Conservation (phyloP, 92 coral and sea anemone species). For the Anthopleura xanthogrammica region DNA sequence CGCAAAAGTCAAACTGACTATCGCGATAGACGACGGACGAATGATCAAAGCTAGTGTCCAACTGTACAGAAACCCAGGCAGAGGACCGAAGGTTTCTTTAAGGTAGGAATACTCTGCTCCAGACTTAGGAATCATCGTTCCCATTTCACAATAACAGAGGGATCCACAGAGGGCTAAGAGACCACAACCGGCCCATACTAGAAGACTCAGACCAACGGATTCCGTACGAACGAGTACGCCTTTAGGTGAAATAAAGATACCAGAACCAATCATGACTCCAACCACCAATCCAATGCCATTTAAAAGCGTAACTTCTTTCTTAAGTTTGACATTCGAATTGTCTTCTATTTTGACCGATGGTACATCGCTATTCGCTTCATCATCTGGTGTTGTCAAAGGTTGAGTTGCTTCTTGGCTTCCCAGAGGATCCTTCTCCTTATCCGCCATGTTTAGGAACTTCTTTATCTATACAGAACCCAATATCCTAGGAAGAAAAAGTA, state of each 20-base stretch:
- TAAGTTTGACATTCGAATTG: slow-evolving; percentile 47
- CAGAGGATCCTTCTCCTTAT: slow-evolving; percentile 14
- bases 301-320: slow-evolving; percentile 80
- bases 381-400: slow-evolving; percentile 65
- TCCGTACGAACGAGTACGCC: slow-evolving; percentile 78
- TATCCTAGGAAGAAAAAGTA: not conserved
- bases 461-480: not conserved
- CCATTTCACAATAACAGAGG: slow-evolving; percentile 94
- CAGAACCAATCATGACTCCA: slow-evolving; percentile 97
- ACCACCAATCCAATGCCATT: slow-evolving; percentile 92
- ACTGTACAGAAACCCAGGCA: slow-evolving; percentile 93
- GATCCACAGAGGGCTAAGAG: slow-evolving; percentile 88
- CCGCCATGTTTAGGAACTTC: slow-evolving; percentile 21
- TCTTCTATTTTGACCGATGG: slow-evolving; percentile 47
- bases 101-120: slow-evolving; percentile 96
- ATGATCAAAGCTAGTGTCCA: slow-evolving; percentile 96
- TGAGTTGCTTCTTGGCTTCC: slow-evolving; percentile 53
- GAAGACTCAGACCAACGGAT: slow-evolving; percentile 82
- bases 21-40: slow-evolving; percentile 93
- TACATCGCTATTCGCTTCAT: slow-evolving; percentile 63
- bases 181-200: slow-evolving; percentile 97
- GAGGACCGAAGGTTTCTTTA: slow-evolving; percentile 86
- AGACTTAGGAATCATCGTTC: slow-evolving; percentile 97
- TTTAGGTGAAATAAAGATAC: slow-evolving; percentile 95
- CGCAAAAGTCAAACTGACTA: slow-evolving; percentile 90